Base-by-base conservation (phyloP, 2,113 vertebrate genomes). In the Osmerus mordax region DNA sequence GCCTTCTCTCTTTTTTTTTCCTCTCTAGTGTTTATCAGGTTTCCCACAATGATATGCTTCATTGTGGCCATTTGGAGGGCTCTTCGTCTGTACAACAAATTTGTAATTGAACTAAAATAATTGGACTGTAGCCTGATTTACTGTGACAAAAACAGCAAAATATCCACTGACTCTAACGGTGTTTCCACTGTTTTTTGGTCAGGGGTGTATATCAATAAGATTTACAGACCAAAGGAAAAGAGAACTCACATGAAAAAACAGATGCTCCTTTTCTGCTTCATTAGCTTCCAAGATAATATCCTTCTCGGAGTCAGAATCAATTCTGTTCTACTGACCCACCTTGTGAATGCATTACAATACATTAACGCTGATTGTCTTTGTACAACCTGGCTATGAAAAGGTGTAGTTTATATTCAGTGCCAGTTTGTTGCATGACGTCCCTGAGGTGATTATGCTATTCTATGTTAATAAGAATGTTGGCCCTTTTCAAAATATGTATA, bases 261-360 rank as follows among this genome's bases (percentile, higher is more conserved):
- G 61, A 77, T 82, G 12, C 72, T 75, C 67, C 89, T 87, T 84
- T 65, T 67, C 56, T 83, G 76, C 75, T 51, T 86, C 87, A 83
- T 76, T 77, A 70, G 14, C 72, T 83, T 66, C 53, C 70, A 84
- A 74, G 59, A 81, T 51, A 68, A 82, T 19, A 53, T 65, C 51
- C 71, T 71, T 65, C 62, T n/a, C 15, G 19, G 65, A 87, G 83
- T 88, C 78, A 87, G 73, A 72, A 77, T 23, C 15, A 69, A 85
- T 84, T 86, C 56, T 73, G 71, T 87, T 84, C 62, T 36, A 88
- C 78, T 87, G 77, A 88, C 84, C 79, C 83, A 90, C 83, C 80
- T 61, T 90, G 83, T 88, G 84, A 83, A 84, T 87, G 83, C 76
- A 92, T 91, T 92, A 88, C 67, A 89, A 87, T 91, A 87, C 69